A percentile compares a stretch with the other conserved stretches of the same genome.
Conservation (phyloP, 2,888 invertebrate genomes). For the Lepidochrysops patricia region DNA sequence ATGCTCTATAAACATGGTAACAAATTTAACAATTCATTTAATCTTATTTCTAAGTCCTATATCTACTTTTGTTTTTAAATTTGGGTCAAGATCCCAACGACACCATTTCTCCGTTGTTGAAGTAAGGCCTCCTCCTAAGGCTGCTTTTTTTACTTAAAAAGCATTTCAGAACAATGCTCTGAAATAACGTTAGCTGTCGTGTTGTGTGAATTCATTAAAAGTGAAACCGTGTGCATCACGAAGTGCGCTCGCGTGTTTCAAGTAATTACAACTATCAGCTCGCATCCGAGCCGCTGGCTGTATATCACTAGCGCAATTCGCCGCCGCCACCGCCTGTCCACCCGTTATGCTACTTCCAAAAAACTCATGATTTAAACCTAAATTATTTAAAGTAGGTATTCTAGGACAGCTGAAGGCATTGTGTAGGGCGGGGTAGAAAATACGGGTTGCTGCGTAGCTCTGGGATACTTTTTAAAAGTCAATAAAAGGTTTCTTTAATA, state of each 20-base stretch:
- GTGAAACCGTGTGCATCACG: not conserved
- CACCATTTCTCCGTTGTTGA: too few species aligned
- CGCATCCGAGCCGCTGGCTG: constrained; percentile 1
- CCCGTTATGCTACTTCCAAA: not conserved
- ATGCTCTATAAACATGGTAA: not conserved
- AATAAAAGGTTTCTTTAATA: too few species aligned
- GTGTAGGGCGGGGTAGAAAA: too few species aligned
- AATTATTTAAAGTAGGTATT: not conserved
- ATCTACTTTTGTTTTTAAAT: not conserved
- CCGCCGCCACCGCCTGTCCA: not conserved
- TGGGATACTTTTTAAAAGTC: too few species aligned
- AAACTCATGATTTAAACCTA: not conserved
- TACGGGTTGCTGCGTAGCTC: too few species aligned
- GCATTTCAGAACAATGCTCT: not conserved
- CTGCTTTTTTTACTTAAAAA: too few species aligned
- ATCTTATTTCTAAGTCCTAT: not conserved
- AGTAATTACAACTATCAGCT: not conserved
- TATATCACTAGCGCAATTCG: not conserved
- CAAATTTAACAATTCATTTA: not conserved
- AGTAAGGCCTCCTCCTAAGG: too few species aligned
- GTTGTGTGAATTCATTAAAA: not conserved
- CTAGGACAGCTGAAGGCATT: not conserved
- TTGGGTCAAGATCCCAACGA: too few species aligned
- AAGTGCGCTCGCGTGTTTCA: not conserved
- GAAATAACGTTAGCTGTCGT: not conserved